Percentiles rank a stretch among this genome's conserved stretches.
These are phyloP conservation scores for Fragum fragum DNA, from an alignment of 2,888 invertebrate species.

Conservation along the genomic window DNA sequence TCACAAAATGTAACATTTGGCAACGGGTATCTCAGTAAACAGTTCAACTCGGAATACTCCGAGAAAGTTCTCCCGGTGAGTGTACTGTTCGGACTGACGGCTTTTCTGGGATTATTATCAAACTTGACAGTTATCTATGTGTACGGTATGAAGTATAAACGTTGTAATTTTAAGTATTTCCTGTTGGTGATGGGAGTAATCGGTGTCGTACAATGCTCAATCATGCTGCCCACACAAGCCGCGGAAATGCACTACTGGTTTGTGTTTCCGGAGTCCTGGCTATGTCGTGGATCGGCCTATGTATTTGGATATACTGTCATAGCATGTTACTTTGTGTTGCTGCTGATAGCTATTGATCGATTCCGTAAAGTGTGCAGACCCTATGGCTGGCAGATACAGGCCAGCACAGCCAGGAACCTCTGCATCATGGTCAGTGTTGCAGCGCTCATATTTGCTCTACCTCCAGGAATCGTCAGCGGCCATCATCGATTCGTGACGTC, in stretches of 20 bases:
- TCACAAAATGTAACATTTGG: conserved; percentile 19
- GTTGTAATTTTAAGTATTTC: conserved; percentile 67
- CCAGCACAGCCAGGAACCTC: conserved; percentile 54
- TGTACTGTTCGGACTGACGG: conserved; percentile 60
- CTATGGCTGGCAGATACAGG: conserved; percentile 64
- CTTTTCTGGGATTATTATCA: conserved; percentile 53
- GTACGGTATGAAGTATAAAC: conserved; percentile 62
- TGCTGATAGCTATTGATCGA: conserved; percentile 61
- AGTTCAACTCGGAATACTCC: conserved; percentile 52
- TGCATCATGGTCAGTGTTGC: conserved; percentile 52
- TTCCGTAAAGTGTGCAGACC: conserved; percentile 63
- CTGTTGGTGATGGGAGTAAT: conserved; percentile 61
- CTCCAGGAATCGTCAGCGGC: conserved; percentile 67
- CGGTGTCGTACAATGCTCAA: conserved; percentile 58
- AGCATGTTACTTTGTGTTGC: conserved; percentile 53
- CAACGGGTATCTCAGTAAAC: conserved; percentile 5
- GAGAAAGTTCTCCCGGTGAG: conserved; percentile 54
- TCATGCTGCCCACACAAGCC: conserved; percentile 66
- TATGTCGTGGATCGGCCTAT: conserved; percentile 62
- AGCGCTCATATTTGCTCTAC: conserved; percentile 58
- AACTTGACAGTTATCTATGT: conserved; percentile 61
- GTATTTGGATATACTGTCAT: conserved; percentile 62
- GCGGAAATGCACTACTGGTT: conserved; percentile 70
- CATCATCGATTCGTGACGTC: conserved; percentile 57
- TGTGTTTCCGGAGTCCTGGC: conserved; percentile 62